Conservation (phyloP, 2,888 invertebrate species). For the Metallyticus violacea region DNA sequence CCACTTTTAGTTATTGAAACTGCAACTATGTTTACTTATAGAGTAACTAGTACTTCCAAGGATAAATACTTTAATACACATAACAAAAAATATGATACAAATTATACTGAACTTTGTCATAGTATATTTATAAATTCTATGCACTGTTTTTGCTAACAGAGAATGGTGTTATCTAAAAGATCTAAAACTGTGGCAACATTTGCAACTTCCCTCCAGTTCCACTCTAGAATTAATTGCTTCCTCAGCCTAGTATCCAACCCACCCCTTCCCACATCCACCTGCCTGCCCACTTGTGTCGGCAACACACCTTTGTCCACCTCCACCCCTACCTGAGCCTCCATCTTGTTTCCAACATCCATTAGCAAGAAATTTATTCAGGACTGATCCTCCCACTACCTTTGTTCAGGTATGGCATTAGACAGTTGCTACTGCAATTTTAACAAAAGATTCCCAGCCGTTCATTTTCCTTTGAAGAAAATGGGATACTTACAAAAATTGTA, state of each 20-base stretch:
- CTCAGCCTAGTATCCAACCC: conserved; percentile 14
- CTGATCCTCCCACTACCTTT: conserved; percentile 17
- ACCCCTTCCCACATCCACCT: conserved; percentile 8
- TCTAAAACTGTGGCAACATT: conserved; percentile 22
- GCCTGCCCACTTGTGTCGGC: conserved; percentile 18
- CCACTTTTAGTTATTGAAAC: no score
- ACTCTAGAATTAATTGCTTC: conserved; percentile 30
- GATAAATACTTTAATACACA: no score
- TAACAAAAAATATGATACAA: no score
- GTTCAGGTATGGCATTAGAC: conserved; percentile 8
- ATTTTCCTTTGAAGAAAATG: neutral
- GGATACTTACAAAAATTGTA: neutral
- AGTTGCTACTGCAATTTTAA: conserved; percentile 28
- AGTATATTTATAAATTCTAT: no score
- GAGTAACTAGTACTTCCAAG: no score
- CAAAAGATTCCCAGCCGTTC: conserved; percentile 24
- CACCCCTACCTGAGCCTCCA: conserved; percentile 18
- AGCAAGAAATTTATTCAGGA: conserved; percentile 28
- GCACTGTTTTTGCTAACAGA: neutral
- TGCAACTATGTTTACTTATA: no score
- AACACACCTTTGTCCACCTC: conserved; percentile 26
- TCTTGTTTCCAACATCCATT: conserved; percentile 31
- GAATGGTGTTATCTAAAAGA: conserved; percentile 17
- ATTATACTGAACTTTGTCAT: no score
- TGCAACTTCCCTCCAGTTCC: conserved; percentile 2